Evolutionary conservation across 2,888 invertebrate species (phyloP).

Genomic region (Pristionchus mayeri): DNA sequence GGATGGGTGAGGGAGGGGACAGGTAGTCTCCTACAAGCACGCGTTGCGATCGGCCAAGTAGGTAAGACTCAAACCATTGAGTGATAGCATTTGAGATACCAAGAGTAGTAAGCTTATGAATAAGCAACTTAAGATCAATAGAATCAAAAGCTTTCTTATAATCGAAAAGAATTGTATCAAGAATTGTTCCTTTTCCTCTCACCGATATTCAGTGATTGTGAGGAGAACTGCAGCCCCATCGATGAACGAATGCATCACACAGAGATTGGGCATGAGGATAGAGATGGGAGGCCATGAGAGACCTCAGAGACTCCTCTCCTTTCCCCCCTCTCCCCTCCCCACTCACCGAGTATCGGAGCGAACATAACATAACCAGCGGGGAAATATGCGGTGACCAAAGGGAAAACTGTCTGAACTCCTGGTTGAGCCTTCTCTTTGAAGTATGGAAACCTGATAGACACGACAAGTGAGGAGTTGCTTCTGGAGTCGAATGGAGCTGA

Average conservation of each 20-base stretch:
- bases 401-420: neutral
- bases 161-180: too few species aligned
- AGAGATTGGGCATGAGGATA: slow-evolving; percentile 17
- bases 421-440: neutral
- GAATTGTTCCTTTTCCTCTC: neutral
- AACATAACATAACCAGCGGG: neutral
- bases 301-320: neutral
- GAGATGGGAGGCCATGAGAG: neutral
- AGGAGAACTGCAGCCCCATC: neutral
- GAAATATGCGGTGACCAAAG: slow-evolving; percentile 3
- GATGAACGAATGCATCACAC: neutral
- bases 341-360: slow-evolving; percentile 1
- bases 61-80: too few species aligned
- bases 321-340: neutral
- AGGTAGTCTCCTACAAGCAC: too few species aligned
- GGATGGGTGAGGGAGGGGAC: too few species aligned
- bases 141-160: too few species aligned
- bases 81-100: too few species aligned
- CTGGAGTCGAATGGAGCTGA: neutral
- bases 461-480: slow-evolving; percentile 17
- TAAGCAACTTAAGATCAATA: too few species aligned
- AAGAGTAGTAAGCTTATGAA: too few species aligned
- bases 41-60: too few species aligned
- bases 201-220: slow-evolving; percentile 11
- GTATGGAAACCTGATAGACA: neutral